phyloP scores from a whole-genome alignment of 92 coral and sea anemone species.

The Plumapathes pennacea region DNA sequence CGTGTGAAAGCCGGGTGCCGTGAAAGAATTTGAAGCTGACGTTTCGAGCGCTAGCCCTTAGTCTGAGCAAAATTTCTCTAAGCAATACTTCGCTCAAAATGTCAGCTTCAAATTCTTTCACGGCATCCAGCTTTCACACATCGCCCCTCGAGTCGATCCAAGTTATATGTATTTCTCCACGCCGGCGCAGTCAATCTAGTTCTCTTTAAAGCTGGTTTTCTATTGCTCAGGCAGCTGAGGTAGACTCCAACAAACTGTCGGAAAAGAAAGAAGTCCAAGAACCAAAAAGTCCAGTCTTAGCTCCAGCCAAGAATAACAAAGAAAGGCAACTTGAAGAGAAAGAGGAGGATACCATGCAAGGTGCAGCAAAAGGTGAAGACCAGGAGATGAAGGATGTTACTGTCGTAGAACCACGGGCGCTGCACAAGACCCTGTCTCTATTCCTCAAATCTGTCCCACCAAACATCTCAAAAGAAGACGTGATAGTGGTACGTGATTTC shows the following conservation, averaged over 20 bases:
- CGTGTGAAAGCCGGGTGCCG: too few species aligned
- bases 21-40: too few species aligned
- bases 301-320: constrained; percentile 51
- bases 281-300: constrained; percentile 71
- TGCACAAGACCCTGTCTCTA: constrained; percentile 90
- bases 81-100: too few species aligned
- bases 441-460: constrained; percentile 92
- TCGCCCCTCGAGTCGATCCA: too few species aligned
- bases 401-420: constrained; percentile 65
- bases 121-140: too few species aligned
- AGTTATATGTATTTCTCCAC: too few species aligned
- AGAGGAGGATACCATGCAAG: constrained; percentile 77
- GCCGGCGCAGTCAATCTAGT: too few species aligned
- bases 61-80: too few species aligned
- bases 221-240: constrained; percentile 3
- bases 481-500: constrained; percentile 83
- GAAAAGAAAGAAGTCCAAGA: constrained; percentile 74
- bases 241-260: constrained; percentile 68
- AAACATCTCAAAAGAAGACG: constrained; percentile 81
- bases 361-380: constrained; percentile 49
- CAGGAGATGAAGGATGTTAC: constrained; percentile 25
- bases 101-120: too few species aligned
- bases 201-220: too few species aligned
- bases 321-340: constrained; percentile 69
- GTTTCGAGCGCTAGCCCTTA: too few species aligned